phyloP scores from a whole-genome alignment of 1,140 invertebrate species.

The Drosophila leontia region DNA sequence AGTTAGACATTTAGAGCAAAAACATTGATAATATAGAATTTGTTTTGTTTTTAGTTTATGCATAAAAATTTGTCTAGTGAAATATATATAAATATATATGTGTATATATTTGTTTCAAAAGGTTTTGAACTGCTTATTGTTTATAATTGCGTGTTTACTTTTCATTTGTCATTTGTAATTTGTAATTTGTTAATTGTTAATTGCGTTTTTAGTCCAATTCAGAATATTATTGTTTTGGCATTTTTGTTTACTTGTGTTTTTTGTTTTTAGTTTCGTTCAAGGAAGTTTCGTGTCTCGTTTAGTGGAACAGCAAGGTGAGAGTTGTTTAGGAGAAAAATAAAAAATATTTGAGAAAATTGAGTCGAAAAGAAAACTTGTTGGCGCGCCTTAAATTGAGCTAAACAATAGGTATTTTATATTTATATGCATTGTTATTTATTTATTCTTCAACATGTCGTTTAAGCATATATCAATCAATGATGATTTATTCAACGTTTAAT shows the following conservation, averaged over 20 bases:
- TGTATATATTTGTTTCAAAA: slow-evolving; percentile 70
- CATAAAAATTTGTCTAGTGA: slow-evolving; percentile 81
- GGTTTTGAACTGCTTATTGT: slow-evolving; percentile 81
- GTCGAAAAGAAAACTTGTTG: slow-evolving; percentile 48
- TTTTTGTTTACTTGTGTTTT: slow-evolving; percentile 51
- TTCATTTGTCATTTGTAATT: slow-evolving; percentile 68
- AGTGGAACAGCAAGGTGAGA: slow-evolving; percentile 50
- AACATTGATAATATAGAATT: slow-evolving; percentile 82
- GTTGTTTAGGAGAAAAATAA: slow-evolving; percentile 29
- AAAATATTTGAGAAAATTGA: slow-evolving; percentile 22
- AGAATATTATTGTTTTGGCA: slow-evolving; percentile 67
- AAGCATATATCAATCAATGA: slow-evolving; percentile 49
- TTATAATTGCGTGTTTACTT: slow-evolving; percentile 79
- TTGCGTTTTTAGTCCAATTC: slow-evolving; percentile 63
- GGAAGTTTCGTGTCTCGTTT: slow-evolving; percentile 47
- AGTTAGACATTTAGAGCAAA: slow-evolving; percentile 84
- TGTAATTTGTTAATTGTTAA: slow-evolving; percentile 55
- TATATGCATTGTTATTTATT: slow-evolving; percentile 35
- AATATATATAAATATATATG: slow-evolving; percentile 79
- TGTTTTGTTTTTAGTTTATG: slow-evolving; percentile 63
- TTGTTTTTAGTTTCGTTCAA: slow-evolving; percentile 51
- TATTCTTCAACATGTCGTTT: slow-evolving; percentile 41
- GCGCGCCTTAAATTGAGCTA: slow-evolving; percentile 51
- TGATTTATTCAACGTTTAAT: slow-evolving; percentile 43
- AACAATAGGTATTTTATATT: slow-evolving; percentile 37